These are phyloP conservation scores for Grantiella picta DNA, from an alignment of 2,113 vertebrate species.

Conservation along the genomic window DNA sequence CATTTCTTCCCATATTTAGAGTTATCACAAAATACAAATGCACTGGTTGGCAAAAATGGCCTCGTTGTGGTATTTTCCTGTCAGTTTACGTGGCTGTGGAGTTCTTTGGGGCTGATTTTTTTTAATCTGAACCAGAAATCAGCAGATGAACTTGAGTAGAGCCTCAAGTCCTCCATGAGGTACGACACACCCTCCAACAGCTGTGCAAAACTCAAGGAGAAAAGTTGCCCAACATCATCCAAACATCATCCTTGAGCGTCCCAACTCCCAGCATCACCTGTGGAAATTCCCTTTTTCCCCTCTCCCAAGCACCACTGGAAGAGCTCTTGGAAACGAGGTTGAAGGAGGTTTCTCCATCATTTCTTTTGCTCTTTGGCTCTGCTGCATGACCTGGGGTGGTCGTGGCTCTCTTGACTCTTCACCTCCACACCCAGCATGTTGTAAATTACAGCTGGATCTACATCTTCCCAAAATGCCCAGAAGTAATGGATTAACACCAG, in stretches of 20 bases:
- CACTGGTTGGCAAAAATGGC: not conserved
- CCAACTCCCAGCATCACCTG: not conserved
- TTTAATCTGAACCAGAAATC: not conserved
- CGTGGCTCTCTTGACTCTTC: not conserved
- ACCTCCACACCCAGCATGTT: rapidly evolving
- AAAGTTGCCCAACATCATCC: not conserved
- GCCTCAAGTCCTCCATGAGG: not conserved
- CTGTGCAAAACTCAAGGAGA: not conserved
- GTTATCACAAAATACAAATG: not conserved
- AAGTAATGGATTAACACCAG: not conserved
- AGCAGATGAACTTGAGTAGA: not conserved
- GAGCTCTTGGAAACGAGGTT: not conserved
- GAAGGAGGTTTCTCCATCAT: not conserved
- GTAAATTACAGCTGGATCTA: not conserved
- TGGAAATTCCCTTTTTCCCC: not conserved
- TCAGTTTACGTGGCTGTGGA: not conserved
- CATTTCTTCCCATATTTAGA: not conserved
- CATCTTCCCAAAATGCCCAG: not conserved
- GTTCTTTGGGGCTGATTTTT: not conserved
- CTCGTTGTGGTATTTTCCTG: not conserved
- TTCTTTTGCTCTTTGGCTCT: not conserved
- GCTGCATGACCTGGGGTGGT: not conserved
- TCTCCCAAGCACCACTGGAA: not conserved
- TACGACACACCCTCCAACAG: rapidly evolving
- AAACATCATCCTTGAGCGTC: not conserved